These are phyloP conservation scores for Rhinella marina DNA, from an alignment of 2,797 vertebrate species.

Conservation along the genomic window DNA sequence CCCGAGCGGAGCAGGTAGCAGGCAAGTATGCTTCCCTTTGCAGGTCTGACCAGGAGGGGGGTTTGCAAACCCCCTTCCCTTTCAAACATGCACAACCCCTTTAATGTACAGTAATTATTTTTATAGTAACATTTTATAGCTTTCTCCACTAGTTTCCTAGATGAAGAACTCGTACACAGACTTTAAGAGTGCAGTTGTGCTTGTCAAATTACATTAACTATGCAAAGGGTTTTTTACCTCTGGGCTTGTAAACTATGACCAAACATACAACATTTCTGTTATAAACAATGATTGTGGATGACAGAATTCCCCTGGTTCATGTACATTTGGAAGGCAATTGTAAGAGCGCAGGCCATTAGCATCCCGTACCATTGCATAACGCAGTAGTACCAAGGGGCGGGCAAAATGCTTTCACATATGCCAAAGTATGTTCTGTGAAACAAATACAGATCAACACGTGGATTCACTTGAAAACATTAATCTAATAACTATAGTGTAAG, in stretches of 20 bases:
- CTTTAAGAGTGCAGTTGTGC: conserved; percentile 68
- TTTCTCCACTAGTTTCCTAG: conserved; percentile 64
- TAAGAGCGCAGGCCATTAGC: conserved; percentile 68
- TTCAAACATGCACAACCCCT: not conserved
- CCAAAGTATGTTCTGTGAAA: conserved; percentile 6
- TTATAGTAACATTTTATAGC: conserved; percentile 48
- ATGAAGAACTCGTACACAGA: conserved; percentile 63
- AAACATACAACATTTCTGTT: conserved; percentile 70
- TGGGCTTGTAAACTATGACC: conserved; percentile 70
- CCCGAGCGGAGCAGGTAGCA: too few species aligned
- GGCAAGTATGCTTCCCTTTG: too few species aligned
- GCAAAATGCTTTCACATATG: conserved; percentile 47
- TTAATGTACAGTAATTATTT: not conserved
- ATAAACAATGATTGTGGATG: conserved; percentile 75
- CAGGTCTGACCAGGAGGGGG: too few species aligned
- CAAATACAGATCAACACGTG: not conserved
- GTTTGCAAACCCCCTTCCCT: too few species aligned
- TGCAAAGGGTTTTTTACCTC: conserved; percentile 67
- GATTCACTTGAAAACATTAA: conserved; percentile 14
- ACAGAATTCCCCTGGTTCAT: conserved; percentile 73
- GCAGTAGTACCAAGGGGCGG: conserved; percentile 61
- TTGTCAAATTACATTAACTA: conserved; percentile 72
- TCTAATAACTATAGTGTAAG: not conserved
- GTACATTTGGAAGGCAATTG: conserved; percentile 67
- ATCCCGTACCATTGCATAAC: conserved; percentile 70